These are phyloP conservation scores for Fratercula arctica DNA, from an alignment of 2,797 vertebrate genomes.

Conservation along the genomic window DNA sequence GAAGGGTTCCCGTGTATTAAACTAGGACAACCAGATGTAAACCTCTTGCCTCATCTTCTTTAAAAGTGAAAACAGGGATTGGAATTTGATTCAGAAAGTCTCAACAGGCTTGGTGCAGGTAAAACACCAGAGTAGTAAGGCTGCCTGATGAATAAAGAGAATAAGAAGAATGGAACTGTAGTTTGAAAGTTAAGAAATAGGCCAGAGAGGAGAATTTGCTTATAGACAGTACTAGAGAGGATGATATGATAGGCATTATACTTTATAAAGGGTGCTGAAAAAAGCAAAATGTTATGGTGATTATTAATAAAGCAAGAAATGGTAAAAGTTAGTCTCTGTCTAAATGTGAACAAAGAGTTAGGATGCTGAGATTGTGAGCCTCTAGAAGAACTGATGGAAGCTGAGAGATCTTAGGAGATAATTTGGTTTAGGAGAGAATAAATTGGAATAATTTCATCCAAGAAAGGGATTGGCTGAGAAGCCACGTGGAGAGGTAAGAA, in stretches of 20 bases:
- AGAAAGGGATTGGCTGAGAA: not conserved
- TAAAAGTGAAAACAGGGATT: not conserved
- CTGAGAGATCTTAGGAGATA: not conserved
- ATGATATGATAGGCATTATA: not conserved
- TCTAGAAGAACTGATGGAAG: not conserved
- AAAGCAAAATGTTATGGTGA: not conserved
- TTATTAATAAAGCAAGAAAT: not conserved
- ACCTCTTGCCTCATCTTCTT: not conserved
- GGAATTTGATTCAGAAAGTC: not conserved
- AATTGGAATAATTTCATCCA: slow-evolving; percentile 2
- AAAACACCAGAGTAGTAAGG: fast-evolving
- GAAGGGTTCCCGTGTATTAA: not conserved
- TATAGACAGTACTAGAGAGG: not conserved
- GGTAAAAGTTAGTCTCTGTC: not conserved
- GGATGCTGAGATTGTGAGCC: not conserved
- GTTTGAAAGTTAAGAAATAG: not conserved
- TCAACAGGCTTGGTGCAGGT: not conserved
- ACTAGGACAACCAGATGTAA: not conserved
- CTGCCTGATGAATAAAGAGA: not conserved
- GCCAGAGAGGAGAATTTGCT: not conserved
- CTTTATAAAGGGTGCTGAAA: not conserved
- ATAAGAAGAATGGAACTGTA: not conserved
- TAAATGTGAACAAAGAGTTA: not conserved
- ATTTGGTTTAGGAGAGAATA: slow-evolving; percentile 5
- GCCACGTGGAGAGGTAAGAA: not conserved